These are phyloP conservation scores for Oncorhynchus nerka DNA, from an alignment of 2,113 vertebrate species.

Conservation along the genomic window DNA sequence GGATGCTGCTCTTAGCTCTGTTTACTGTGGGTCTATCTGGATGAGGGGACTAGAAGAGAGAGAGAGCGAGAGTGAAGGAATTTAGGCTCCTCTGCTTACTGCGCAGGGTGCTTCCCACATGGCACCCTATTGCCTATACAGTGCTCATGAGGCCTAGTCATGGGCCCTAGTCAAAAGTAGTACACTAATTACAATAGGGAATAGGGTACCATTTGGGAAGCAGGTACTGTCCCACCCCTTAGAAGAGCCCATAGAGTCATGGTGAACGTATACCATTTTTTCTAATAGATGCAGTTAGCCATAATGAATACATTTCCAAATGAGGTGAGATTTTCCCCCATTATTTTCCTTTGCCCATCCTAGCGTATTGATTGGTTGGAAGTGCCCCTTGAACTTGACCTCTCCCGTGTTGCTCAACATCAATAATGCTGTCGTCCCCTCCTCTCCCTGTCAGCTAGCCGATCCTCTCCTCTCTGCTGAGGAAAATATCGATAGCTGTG, in stretches of 20 bases:
- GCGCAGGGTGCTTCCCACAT: too few species aligned
- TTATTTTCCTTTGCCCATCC: slow-evolving; percentile 45
- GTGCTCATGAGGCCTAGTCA: too few species aligned
- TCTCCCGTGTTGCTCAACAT: slow-evolving; percentile 44
- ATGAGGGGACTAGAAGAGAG: neutral
- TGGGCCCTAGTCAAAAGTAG: too few species aligned
- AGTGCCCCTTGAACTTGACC: slow-evolving; percentile 59
- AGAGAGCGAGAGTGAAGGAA: too few species aligned
- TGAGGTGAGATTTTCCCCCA: slow-evolving; percentile 45
- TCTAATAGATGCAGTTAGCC: slow-evolving; percentile 30
- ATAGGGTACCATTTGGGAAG: too few species aligned
- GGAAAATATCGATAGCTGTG: slow-evolving; percentile 42
- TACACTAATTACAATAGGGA: too few species aligned
- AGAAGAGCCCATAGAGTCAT: too few species aligned
- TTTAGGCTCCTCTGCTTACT: neutral
- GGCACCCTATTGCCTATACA: too few species aligned
- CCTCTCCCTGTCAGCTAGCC: neutral
- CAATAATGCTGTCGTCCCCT: slow-evolving; percentile 32
- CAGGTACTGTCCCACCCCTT: too few species aligned
- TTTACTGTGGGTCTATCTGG: neutral
- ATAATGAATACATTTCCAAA: slow-evolving; percentile 62
- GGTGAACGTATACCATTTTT: too few species aligned
- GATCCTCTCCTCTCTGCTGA: neutral
- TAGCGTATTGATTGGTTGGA: slow-evolving; percentile 42
- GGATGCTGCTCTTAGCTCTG: neutral